These are phyloP conservation scores for Equus quagga DNA, from an alignment of 2,113 vertebrate genomes.

Conservation along the genomic window DNA sequence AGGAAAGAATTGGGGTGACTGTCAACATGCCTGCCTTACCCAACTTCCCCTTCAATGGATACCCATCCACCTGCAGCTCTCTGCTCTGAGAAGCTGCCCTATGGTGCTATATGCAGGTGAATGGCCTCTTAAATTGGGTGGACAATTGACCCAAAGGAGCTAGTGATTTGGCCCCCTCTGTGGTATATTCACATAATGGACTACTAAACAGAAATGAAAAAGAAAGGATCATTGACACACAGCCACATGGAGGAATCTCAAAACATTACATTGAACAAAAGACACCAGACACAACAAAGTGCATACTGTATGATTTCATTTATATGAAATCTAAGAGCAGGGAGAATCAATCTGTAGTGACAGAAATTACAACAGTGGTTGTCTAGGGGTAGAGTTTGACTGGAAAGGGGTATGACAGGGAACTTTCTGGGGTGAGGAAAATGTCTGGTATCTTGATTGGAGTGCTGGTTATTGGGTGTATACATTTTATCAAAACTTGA, in stretches of 20 bases:
- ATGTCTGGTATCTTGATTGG: neutral
- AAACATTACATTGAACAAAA: neutral
- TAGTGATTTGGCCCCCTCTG: neutral
- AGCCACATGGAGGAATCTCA: neutral
- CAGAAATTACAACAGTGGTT: neutral
- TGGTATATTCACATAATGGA: neutral
- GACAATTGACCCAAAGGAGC: neutral
- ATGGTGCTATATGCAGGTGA: neutral
- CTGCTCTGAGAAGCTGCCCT: neutral
- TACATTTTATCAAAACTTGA: neutral
- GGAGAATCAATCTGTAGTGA: neutral
- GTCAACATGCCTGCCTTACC: neutral
- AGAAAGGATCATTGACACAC: accelerated
- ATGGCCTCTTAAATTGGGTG: neutral
- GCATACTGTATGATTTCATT: neutral
- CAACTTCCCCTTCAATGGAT: too few species aligned
- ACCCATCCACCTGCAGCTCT: neutral
- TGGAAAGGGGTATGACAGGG: neutral
- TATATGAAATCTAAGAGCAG: neutral
- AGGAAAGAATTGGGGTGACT: neutral
- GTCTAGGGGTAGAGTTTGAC: neutral
- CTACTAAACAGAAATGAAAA: neutral
- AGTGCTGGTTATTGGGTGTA: neutral
- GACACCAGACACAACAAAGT: neutral
- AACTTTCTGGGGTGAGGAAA: neutral